phyloP scores from a whole-genome alignment of 2,888 invertebrate species.

The Rhingia campestris region DNA sequence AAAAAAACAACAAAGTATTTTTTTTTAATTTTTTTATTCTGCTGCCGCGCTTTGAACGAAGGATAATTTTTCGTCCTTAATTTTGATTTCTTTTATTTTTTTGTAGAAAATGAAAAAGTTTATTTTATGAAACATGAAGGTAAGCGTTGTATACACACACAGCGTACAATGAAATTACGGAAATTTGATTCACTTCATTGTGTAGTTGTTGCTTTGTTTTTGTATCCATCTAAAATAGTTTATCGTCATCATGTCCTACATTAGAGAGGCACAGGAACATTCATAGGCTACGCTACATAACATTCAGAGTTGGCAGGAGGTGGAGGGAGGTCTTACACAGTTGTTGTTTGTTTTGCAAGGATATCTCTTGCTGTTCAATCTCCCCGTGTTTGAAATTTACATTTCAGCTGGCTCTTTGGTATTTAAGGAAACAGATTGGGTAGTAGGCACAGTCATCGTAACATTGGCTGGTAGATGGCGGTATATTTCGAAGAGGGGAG shows the following conservation, averaged over 20 bases:
- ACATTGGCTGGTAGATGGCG: conserved; percentile 6
- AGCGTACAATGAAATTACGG: conserved; percentile 71
- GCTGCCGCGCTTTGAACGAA: conserved; percentile 55
- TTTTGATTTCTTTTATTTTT: conserved; percentile 19
- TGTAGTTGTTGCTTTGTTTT: conserved; percentile 60
- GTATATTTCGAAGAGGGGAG: conserved; percentile 10
- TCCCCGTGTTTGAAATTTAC: conserved; percentile 62
- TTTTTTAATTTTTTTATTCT: conserved; percentile 27
- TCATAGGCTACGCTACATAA: neutral
- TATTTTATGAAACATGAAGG: conserved; percentile 73
- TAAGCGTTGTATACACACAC: conserved; percentile 68
- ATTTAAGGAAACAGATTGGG: conserved; percentile 74
- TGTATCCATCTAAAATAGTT: conserved; percentile 76
- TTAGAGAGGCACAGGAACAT: conserved; percentile 58
- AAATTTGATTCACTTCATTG: conserved; percentile 73
- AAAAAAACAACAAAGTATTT: conserved; percentile 38
- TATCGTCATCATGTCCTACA: conserved; percentile 75
- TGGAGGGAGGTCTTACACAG: conserved; percentile 28
- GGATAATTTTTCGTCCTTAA: conserved; percentile 64
- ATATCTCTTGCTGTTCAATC: conserved; percentile 33
- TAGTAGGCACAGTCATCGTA: neutral
- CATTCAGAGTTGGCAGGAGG: conserved; percentile 42
- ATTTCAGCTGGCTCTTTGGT: conserved; percentile 70
- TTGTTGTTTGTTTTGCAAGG: conserved; percentile 58
- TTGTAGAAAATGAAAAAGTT: conserved; percentile 51